Percentiles rank a stretch among this genome's conserved stretches.
These are phyloP conservation scores for human (Homo sapiens) DNA, from an alignment of 2,113 vertebrate species.

Conservation along the genomic window DNA sequence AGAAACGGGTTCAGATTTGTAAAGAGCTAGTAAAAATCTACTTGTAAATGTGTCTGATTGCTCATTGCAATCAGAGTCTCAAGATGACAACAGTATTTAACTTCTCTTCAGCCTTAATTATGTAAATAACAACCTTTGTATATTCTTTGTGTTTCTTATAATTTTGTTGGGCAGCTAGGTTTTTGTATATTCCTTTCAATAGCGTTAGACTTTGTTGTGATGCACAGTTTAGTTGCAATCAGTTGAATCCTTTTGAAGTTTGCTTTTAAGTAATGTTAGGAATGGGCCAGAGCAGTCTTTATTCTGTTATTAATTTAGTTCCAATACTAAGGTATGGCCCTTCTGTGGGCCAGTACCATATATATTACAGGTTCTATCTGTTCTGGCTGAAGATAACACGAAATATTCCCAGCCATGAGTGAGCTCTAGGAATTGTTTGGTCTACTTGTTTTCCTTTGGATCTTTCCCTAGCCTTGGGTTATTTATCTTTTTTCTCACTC, in stretches of 20 bases:
- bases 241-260: neutral
- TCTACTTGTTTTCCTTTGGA: neutral
- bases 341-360: neutral
- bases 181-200: slow-evolving; percentile 49
- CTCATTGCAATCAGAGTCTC: neutral
- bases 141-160: neutral
- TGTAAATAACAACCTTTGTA: neutral
- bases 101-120: slow-evolving; percentile 5
- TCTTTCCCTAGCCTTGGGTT: neutral
- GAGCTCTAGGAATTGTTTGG: neutral
- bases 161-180: slow-evolving; percentile 16
- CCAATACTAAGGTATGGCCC: neutral
- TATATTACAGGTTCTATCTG: neutral
- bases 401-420: neutral
- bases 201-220: neutral
- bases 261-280: neutral
- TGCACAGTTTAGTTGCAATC: neutral
- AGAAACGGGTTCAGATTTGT: neutral
- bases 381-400: neutral
- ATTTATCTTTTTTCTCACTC: neutral
- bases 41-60: neutral
- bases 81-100: neutral
- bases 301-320: slow-evolving; percentile 8
- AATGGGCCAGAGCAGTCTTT: neutral
- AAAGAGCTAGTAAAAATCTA: neutral